Base-by-base conservation (phyloP, 2,113 vertebrate genomes). In the Tympanuchus pallidicinctus region DNA sequence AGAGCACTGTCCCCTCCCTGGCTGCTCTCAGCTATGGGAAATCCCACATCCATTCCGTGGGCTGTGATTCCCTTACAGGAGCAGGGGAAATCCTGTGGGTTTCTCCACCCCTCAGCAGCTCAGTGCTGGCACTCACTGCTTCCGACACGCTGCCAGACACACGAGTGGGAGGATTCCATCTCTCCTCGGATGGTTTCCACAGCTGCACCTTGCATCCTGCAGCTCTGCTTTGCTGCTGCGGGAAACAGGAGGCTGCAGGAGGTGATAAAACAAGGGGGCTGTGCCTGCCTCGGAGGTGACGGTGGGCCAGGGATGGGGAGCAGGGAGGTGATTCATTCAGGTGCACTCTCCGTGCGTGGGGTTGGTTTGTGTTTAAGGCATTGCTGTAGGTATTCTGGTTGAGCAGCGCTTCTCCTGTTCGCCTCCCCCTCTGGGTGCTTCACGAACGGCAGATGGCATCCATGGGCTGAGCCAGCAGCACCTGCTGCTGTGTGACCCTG, bases 361-460 rank as follows among this genome's bases (percentile, higher is more conserved):
- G 54, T 24, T 54, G 71, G 32, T 3, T 71, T 63, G 76, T 6
- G 72, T 50, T 71, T 3, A 0, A 30, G 73, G 12, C 25, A 1
- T 40, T 11, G 56, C 77, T 6, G 77, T 0, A 2, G 13, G 34
- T 2, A 20, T 47, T 32, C 0, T 50, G 25, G 82, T 45, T 16
- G 71, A 65, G 75, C 24, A 2, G 48, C 8, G 54, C 77, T 6
- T 36, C 36, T 36, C 36, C 1, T 2, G 2, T 38, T 10, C 69
- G 72, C 86, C 4, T 8, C 47, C 63, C 65, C 36, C 11, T 59
- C n/a, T 10, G n/a, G 1, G 64, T 14, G 75, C 69, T 72, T 43
- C 42, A 63, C 1, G 67, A 65, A 89, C 92, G 25, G 95, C 94
- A 97, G 95, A 59, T 87, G 97, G 96, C 96, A 95, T n/a, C 91